These are phyloP conservation scores for Drosophila percnosoma DNA, from an alignment of 2,888 invertebrate genomes.

Conservation along the genomic window DNA sequence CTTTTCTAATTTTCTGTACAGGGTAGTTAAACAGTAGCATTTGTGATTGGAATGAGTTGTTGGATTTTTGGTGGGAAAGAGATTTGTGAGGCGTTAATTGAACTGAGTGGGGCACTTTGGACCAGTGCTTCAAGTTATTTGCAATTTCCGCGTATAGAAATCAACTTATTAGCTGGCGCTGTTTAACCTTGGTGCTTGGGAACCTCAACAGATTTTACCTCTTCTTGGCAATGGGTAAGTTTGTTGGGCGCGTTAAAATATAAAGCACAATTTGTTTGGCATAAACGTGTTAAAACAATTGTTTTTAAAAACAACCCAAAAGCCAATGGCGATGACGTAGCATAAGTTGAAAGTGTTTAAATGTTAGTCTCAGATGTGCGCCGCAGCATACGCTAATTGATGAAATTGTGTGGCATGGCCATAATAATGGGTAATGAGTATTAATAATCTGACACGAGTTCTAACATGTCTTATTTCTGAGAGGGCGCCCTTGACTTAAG, in stretches of 20 bases:
- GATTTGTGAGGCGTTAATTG: constrained; percentile 69
- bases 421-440: constrained; percentile 21
- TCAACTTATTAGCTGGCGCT: constrained; percentile 52
- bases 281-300: constrained; percentile 68
- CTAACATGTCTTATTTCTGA: constrained; percentile 25
- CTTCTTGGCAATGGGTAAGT: constrained; percentile 2
- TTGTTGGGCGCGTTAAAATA: constrained; percentile 54
- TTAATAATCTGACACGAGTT: constrained; percentile 49
- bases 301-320: constrained; percentile 21
- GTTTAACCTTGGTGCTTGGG: constrained; percentile 67
- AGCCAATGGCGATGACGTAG: constrained; percentile 60
- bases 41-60: constrained; percentile 45
- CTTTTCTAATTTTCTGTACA: not conserved
- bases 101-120: constrained; percentile 48
- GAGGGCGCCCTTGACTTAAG: constrained; percentile 40
- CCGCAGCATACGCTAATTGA: constrained; percentile 52
- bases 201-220: constrained; percentile 29
- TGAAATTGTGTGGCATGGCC: constrained; percentile 36
- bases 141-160: constrained; percentile 68
- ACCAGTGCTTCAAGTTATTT: constrained; percentile 35
- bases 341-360: constrained; percentile 57
- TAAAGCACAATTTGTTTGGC: constrained; percentile 58
- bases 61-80: constrained; percentile 66
- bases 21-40: constrained; percentile 50
- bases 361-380: constrained; percentile 42